Evolutionary conservation across 2,113 vertebrate genomes (phyloP), one percentile per base, ranked within the genome.

Genomic region (Pterocles gutturalis): DNA sequence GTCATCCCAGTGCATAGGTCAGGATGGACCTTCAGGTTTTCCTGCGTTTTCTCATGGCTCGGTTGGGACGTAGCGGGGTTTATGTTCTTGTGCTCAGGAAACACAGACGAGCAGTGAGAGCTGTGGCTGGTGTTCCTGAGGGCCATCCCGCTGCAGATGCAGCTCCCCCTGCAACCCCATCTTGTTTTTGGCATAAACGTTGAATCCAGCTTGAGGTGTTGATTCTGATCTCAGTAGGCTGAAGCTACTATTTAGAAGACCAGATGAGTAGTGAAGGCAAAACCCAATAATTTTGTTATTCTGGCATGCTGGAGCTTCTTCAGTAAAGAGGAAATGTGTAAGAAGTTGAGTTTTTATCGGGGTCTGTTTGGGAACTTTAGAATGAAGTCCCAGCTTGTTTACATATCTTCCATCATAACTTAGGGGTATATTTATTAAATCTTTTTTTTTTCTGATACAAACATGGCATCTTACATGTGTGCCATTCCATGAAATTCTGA

Each of bases 321-420:
- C 17, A 67, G 20, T 33, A 16, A 89, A 58, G 57, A 78, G 38
- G 18, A 67, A 33, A 15, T 21, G 5, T 43, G 0, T 38, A 29
- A 71, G 25, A 46, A 69, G 14, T 13, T 51, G 54, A 64, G 11
- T 26, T 73, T 91, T 51, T 7, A 3, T 6, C 10, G 10, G 14
- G 9, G 4, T 57, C 28, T 3, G 2, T 83, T 3, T 60, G 48
- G 34, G 46, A n/a, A 34, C 64, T 81, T 17, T 0, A 1, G 5
- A 57, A n/a, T 45, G 38, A 91, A 49, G 31, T 84, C 21, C 12
- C 22, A 53, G 14, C 46, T 94, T 64, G 21, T 62, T 89, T 89
- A 60, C 1, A 0, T 6, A 7, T 36, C 10, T 33, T 89, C 17
- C 51, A 5, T 77, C 17, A 4, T 66, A 80, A 46, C 5, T 66